These are phyloP conservation scores for Erpornis zantholeuca DNA, from an alignment of 2,113 vertebrate species.

Conservation along the genomic window DNA sequence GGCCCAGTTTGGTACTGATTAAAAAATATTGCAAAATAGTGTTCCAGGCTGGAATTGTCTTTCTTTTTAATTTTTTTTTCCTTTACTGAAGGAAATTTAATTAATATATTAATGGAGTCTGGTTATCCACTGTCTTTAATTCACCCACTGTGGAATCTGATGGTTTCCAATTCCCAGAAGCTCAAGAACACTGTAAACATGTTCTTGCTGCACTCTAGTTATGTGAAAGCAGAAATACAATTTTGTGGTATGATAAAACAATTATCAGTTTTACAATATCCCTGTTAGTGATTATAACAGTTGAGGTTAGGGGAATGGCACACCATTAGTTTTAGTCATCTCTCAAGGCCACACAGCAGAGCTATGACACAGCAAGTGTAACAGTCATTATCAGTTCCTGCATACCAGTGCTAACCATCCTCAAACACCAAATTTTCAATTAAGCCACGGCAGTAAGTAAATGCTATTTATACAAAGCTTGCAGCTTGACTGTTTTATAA, in stretches of 20 bases:
- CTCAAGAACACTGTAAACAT: neutral
- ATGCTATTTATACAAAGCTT: slow-evolving; percentile 22
- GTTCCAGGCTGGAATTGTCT: neutral
- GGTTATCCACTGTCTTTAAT: neutral
- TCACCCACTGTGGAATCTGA: neutral
- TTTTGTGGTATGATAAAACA: neutral
- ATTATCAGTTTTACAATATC: neutral
- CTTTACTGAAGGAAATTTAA: neutral
- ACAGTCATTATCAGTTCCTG: fast-evolving
- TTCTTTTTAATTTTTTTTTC: neutral
- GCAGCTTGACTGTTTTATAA: neutral
- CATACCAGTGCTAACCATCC: neutral
- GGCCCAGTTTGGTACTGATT: neutral
- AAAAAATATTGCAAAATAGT: neutral
- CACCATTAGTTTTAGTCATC: neutral
- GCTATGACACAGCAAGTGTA: neutral
- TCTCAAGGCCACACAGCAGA: neutral
- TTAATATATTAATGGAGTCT: neutral
- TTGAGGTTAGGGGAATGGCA: neutral
- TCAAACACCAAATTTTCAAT: neutral
- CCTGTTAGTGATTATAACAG: neutral
- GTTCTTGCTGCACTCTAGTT: neutral
- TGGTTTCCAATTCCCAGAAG: neutral
- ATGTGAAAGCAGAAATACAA: neutral
- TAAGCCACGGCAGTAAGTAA: neutral